These are phyloP conservation scores for Sinopyrophorus schimmeli DNA, from an alignment of 2,888 invertebrate genomes.

Conservation along the genomic window DNA sequence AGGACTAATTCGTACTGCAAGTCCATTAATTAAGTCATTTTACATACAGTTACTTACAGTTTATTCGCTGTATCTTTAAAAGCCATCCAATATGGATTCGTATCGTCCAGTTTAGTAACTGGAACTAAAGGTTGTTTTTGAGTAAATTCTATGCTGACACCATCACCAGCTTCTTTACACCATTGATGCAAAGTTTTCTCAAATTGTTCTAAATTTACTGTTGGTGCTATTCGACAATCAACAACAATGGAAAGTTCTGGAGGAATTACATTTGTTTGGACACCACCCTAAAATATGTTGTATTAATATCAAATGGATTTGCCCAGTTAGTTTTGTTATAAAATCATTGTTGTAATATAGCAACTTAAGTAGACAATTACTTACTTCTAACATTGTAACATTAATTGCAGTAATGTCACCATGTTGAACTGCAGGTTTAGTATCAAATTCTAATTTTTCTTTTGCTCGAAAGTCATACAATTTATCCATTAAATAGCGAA, in stretches of 20 bases:
- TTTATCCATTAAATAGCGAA: constrained; percentile 70
- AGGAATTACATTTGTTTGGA: constrained; percentile 90
- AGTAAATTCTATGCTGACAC: constrained; percentile 59
- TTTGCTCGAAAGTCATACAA: constrained; percentile 71
- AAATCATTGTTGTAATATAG: constrained; percentile 29
- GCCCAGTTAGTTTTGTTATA: constrained; percentile 68
- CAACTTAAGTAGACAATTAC: constrained; percentile 43
- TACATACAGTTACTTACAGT: constrained; percentile 46
- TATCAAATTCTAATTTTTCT: too few species aligned
- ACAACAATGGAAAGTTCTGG: constrained; percentile 75
- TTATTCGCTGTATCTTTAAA: constrained; percentile 59
- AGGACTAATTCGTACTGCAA: background rate
- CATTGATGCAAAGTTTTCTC: constrained; percentile 54
- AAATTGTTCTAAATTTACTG: constrained; percentile 64
- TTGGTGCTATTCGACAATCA: constrained; percentile 72
- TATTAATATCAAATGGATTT: constrained; percentile 56
- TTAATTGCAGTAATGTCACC: constrained; percentile 90
- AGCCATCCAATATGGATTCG: constrained; percentile 64
- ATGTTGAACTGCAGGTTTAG: constrained; percentile 68
- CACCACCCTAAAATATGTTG: constrained; percentile 68
- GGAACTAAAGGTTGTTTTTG: constrained; percentile 58
- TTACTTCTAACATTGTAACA: constrained; percentile 73
- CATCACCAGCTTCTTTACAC: constrained; percentile 63
- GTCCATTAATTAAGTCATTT: background rate
- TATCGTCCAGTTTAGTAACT: constrained; percentile 58